Evolutionary conservation across 2,888 invertebrate genomes (phyloP), one percentile per base, ranked within the genome.

Genomic region (Perizoma flavofasciatum): DNA sequence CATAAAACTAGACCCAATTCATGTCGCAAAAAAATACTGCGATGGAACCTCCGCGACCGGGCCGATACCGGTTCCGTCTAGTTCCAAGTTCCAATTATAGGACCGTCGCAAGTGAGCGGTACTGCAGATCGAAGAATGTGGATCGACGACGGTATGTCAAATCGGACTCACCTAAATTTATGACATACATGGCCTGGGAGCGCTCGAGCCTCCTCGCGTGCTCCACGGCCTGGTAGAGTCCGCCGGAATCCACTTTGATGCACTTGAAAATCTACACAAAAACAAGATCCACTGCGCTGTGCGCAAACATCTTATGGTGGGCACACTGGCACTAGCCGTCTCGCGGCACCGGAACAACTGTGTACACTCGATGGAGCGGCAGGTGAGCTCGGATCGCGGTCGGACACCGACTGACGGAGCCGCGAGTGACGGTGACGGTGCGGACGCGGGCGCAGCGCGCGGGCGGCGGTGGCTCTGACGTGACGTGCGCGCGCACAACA

Each of bases 171-270:
- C 92, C 92, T 89, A 92, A 88, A 89, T 92, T 92, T 72, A 92
- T 90, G 89, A 92, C 92, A 89, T 92, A 92, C 92, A 92, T 92
- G 83, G 90, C 91, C 89, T 86, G 91, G 83, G 91, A 90, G 89
- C 91, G 90, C 86, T 89, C 88, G 84, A 90, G 88, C 85, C 89
- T 86, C 75, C 86, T 83, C 77, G 90, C 85, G 83, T 86, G 91
- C 90, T 89, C 91, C 87, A 90, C 89, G 84, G 90, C 87, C 86
- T 82, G 88, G 80, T 90, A 92, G 56, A 90, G 81, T 81, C 87
- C 85, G 78, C 89, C 89, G 89, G 90, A 89, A 91, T 92, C 91
- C 91, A 92, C 90, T 86, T 87, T 83, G 86, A 81, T 70, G 76
- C 90, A 91, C 88, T 86, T 79, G 67, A 71, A 74, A 84, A 87